Evolutionary conservation across 1,140 invertebrate genomes (phyloP), one percentile per base, ranked within the genome.

Genomic region (Drosophila bifasciata): DNA sequence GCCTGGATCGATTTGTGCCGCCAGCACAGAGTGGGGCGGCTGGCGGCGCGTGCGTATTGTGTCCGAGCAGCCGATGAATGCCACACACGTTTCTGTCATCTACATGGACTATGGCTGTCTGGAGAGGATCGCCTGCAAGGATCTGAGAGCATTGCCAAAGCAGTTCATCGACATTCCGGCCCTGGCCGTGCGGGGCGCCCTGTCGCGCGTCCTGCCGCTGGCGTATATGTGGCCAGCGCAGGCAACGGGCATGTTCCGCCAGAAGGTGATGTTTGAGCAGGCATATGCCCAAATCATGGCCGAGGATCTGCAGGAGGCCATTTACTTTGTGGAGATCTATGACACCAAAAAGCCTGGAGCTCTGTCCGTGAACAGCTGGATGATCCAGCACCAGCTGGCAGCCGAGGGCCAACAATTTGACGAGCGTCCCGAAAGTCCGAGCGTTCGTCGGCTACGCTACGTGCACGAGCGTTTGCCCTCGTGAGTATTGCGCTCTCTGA

Each of bases 381-480:
- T 81, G n/a, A 49, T 76, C 13, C 16, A 32, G 0, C 40, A 28
- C 0, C 9, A 39, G 2, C 13, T 81, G 25, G 78, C 78, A 0
- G 79, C 53, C 0, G n/a, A 8, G 2, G 77, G 73, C 9, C 0
- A 57, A 0, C 9, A n/a, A 0, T 4, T 0, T 23, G 19, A 21
- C 4, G 19, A 21, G 19, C 19, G 19, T 3, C 3, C 0, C 19
- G 49, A 0, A 3, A 49, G 0, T n/a, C 9, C 77, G 13, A 48
- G 23, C 0, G 79, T 68, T 8, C 51, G 41, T 7, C 55, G 79
- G 2, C 0, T 68, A 1, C 73, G 79, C 6, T 81, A 83, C 36
- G 25, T 81, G 6, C 56, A 79, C 1, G 79, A 83, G 32, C 51
- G 45, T 3, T 23, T 81, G 28, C 79, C 79, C 13, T 64, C 50